A percentile compares a stretch with the other conserved stretches of the same genome.
phyloP scores from a whole-genome alignment of 2,113 vertebrate species.

The Sorex fumeus region DNA sequence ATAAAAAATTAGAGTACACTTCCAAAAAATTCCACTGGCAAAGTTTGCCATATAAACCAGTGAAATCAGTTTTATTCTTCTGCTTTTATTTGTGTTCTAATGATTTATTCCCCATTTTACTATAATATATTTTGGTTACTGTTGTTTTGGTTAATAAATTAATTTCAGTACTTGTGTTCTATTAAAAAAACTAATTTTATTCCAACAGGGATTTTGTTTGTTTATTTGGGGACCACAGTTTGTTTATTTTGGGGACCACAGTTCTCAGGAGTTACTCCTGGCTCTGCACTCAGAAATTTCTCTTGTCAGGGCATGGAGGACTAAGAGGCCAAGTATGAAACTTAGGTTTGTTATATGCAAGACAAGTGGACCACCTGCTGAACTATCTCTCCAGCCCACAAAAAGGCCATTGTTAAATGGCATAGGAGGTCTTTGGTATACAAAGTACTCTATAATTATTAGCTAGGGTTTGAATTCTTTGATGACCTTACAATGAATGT shows the following conservation, averaged over 20 bases:
- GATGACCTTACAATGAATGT: neutral
- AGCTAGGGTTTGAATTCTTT: neutral
- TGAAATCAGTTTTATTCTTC: neutral
- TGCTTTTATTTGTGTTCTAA: neutral
- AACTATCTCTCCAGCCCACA: too few relatives aligned
- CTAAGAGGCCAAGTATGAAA: too few relatives aligned
- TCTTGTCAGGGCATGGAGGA: too few relatives aligned
- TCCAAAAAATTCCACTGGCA: neutral
- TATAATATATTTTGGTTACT: neutral
- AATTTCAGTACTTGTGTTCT: neutral
- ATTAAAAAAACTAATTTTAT: neutral
- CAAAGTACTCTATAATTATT: neutral
- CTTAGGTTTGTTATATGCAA: too few relatives aligned
- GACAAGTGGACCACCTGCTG: too few relatives aligned
- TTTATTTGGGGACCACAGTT: too few relatives aligned
- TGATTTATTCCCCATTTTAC: neutral
- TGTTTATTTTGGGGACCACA: too few relatives aligned
- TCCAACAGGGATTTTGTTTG: too few relatives aligned
- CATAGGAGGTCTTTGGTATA: neutral
- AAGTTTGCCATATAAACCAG: neutral
- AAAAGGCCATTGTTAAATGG: neutral
- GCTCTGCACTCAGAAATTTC: too few relatives aligned
- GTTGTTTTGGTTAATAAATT: neutral
- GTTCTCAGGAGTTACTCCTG: too few relatives aligned
- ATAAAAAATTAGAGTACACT: neutral